Conservation (phyloP, 2,113 vertebrate genomes). For the Lepisosteus osseus region DNA sequence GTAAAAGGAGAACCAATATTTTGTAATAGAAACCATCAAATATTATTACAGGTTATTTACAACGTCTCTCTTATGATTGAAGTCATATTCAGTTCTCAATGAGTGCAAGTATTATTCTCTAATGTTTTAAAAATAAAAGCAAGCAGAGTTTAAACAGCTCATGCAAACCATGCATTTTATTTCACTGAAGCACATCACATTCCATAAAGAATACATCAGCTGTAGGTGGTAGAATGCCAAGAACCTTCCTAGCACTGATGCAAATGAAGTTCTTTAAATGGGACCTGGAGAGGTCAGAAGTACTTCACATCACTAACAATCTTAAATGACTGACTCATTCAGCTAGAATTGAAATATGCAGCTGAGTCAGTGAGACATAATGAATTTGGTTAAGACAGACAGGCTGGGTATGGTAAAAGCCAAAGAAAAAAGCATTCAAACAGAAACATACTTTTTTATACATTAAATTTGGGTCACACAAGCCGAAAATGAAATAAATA, state of each 20-base stretch:
- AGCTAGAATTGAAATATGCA: neutral
- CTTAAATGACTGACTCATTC: slow-evolving; percentile 4
- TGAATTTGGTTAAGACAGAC: neutral
- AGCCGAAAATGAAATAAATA: neutral
- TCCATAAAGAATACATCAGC: neutral
- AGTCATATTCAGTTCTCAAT: no score
- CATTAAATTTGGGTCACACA: neutral
- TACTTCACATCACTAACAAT: slow-evolving; percentile 3
- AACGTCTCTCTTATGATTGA: no score
- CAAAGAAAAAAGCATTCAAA: neutral
- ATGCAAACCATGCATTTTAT: neutral
- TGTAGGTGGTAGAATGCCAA: neutral
- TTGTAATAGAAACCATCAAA: no score
- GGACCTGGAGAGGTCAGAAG: slow-evolving; percentile 1
- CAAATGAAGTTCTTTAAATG: neutral
- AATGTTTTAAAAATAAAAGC: no score
- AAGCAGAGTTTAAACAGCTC: neutral
- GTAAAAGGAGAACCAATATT: no score
- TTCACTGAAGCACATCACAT: neutral
- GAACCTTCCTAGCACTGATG: neutral
- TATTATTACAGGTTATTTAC: no score
- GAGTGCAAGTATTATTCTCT: no score
- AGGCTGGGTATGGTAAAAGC: neutral
- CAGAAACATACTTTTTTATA: neutral
- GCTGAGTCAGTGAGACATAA: neutral